Conservation (phyloP, 2,797 vertebrate genomes). For the Odontamblyopus lacepedii region DNA sequence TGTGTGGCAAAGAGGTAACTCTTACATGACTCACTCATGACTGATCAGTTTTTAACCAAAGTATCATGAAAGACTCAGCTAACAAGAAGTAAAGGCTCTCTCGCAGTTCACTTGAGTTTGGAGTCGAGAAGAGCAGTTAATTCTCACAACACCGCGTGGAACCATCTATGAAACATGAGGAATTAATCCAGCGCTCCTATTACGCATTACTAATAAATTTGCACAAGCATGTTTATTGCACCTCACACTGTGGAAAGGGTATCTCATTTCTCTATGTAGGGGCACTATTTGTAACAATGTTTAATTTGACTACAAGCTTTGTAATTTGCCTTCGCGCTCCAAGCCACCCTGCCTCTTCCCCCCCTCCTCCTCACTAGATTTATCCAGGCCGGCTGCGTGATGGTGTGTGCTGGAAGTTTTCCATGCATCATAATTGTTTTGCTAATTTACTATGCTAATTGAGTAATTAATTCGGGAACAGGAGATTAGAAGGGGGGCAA, state of each 20-base stretch:
- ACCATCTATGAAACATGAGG: conserved; percentile 51
- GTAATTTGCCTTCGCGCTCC: conserved; percentile 67
- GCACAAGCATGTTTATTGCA: conserved; percentile 72
- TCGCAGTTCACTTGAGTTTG: background rate
- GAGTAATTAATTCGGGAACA: conserved; percentile 85
- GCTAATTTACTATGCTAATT: conserved; percentile 87
- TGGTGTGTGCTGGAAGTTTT: conserved; percentile 79
- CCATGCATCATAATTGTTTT: conserved; percentile 87
- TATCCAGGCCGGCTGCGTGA: conserved; percentile 65
- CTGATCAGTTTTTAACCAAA: conserved; percentile 2
- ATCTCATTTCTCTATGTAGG: conserved; percentile 72
- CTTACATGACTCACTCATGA: background rate
- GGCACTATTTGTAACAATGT: conserved; percentile 75
- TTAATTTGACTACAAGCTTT: conserved; percentile 75
- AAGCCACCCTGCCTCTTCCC: conserved; percentile 63
- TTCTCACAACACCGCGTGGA: conserved; percentile 61
- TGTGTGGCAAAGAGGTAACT: background rate
- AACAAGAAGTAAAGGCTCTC: background rate
- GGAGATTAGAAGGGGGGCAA: conserved; percentile 80
- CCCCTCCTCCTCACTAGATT: conserved; percentile 53
- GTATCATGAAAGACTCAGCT: background rate
- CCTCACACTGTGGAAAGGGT: conserved; percentile 69
- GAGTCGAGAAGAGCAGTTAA: conserved; percentile 37
- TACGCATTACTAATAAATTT: conserved; percentile 77
- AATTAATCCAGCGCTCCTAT: conserved; percentile 77